These are phyloP conservation scores for Phaetusa simplex DNA, from an alignment of 2,113 vertebrate genomes.

Conservation along the genomic window DNA sequence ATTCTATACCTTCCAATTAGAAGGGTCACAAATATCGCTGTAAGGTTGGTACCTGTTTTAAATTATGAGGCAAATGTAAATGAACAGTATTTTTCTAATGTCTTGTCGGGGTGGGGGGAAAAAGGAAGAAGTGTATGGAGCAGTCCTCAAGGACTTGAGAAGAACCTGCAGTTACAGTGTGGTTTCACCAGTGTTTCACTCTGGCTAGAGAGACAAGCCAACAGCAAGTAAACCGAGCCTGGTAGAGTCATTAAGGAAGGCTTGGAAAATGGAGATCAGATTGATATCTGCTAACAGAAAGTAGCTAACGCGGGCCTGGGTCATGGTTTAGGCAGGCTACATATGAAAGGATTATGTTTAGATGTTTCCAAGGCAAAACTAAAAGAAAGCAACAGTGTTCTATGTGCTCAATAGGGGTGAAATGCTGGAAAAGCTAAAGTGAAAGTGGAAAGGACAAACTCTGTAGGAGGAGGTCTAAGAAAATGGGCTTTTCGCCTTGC, in stretches of 20 bases:
- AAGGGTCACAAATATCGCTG: neutral
- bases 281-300: neutral
- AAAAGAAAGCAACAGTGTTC: neutral
- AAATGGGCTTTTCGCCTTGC: neutral
- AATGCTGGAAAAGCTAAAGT: neutral
- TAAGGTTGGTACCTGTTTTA: neutral
- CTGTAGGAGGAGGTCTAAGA: neutral
- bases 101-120: neutral
- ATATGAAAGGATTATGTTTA: neutral
- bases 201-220: neutral
- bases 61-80: neutral
- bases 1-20: neutral
- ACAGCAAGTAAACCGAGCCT: neutral
- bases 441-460: neutral
- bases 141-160: neutral
- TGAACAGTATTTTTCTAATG: neutral
- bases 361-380: neutral
- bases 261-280: neutral
- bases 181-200: neutral
- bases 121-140: neutral
- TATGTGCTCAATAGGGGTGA: accelerated
- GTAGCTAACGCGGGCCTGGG: neutral
- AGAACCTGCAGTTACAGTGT: neutral
- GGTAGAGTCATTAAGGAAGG: neutral
- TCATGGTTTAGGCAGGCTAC: neutral